Conservation (phyloP, 2,888 invertebrate species). For the Conops quadrifasciatus region DNA sequence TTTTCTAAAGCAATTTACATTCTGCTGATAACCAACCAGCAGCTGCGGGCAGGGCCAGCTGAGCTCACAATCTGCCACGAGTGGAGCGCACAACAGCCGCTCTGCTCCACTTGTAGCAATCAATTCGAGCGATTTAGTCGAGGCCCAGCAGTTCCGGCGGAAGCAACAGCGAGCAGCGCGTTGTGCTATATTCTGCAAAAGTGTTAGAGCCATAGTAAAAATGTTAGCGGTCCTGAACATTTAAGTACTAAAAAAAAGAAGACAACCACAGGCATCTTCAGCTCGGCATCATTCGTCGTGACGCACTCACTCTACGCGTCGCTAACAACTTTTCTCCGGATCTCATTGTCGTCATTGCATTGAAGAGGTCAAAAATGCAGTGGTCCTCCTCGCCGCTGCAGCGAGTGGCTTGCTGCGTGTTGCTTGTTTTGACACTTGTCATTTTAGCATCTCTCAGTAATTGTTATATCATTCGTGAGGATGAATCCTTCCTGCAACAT, state of each 20-base stretch:
- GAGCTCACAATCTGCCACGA: background rate
- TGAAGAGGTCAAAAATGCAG: too few species aligned
- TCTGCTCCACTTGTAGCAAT: background rate
- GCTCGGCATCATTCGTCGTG: too few species aligned
- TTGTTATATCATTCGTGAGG: conserved; percentile 57
- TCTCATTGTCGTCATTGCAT: too few species aligned
- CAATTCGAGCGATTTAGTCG: conserved; percentile 3
- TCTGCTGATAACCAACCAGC: conserved; percentile 49
- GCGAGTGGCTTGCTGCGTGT: background rate
- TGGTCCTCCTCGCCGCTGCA: background rate
- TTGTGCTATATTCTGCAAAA: background rate
- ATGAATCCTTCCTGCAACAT: conserved; percentile 69
- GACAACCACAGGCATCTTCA: background rate
- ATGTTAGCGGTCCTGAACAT: background rate
- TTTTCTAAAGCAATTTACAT: conserved; percentile 46
- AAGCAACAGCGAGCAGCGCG: conserved; percentile 1
- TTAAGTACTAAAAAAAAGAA: background rate
- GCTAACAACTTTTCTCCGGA: too few species aligned
- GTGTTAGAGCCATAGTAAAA: background rate
- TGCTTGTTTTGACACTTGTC: conserved; percentile 19
- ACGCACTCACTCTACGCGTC: too few species aligned
- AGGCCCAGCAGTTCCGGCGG: background rate
- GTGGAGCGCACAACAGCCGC: background rate
- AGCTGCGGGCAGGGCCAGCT: background rate
- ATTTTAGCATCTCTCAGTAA: conserved; percentile 36